A percentile compares a stretch with the other conserved stretches of the same genome.
Evolutionary conservation across 2,888 invertebrate species (phyloP).

Genomic region (Eilema caniola): DNA sequence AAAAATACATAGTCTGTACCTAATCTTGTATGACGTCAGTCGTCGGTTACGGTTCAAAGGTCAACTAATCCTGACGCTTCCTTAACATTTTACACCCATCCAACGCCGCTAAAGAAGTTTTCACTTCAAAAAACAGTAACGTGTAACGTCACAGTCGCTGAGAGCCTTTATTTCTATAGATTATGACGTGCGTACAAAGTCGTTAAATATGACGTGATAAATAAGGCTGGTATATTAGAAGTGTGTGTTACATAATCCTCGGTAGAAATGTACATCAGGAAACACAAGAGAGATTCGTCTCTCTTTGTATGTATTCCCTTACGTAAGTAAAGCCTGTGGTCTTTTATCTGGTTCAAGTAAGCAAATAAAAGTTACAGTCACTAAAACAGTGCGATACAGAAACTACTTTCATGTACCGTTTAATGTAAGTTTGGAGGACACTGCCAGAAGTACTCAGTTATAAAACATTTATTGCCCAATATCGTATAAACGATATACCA

Average conservation of each 20-base stretch:
- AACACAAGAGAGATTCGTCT: constrained; percentile 32
- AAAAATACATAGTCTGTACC: no score
- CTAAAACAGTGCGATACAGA: constrained; percentile 23
- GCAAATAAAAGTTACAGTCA: constrained; percentile 28
- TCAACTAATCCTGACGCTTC: no score
- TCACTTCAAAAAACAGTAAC: no score
- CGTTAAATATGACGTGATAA: constrained; percentile 32
- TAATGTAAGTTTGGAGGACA: constrained; percentile 31
- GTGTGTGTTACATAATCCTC: constrained; percentile 33
- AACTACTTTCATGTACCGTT: constrained; percentile 24
- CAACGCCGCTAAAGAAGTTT: no score
- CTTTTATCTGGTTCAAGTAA: constrained; percentile 24
- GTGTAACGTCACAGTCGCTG: constrained; percentile 13
- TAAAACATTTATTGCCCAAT: constrained; percentile 31
- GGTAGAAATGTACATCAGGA: constrained; percentile 30
- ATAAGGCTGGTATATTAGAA: constrained; percentile 33
- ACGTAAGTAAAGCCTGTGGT: constrained; percentile 19
- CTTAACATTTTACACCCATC: no score
- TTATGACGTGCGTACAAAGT: constrained; percentile 21
- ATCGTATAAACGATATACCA: constrained; percentile 21
- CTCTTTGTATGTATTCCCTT: constrained; percentile 30
- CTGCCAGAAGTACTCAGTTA: constrained; percentile 16
- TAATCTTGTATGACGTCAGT: no score
- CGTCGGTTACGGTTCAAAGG: no score
- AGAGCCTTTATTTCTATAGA: constrained; percentile 25